A percentile compares a stretch with the other conserved stretches of the same genome.
Conservation (phyloP, 2,888 invertebrate genomes). For the Andrena flavipes region DNA sequence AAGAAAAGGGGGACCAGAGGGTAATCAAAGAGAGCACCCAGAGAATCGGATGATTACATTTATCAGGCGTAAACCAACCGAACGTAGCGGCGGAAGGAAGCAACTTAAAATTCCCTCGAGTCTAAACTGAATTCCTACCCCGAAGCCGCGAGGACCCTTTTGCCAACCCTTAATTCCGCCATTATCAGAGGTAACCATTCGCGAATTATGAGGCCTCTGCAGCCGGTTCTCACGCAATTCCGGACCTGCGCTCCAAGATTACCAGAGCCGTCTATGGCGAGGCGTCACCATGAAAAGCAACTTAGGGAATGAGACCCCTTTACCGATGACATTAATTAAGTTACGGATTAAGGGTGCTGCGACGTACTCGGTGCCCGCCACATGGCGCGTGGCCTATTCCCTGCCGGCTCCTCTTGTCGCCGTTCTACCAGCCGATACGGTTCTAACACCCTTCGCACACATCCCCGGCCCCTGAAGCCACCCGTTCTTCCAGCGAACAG, state of each 20-base stretch:
- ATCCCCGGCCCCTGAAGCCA: not conserved
- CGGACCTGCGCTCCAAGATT: conserved; percentile 39
- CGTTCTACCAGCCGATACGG: conserved; percentile 54
- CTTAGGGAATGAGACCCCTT: conserved; percentile 41
- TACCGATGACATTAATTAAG: conserved; percentile 67
- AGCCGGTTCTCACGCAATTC: conserved; percentile 42
- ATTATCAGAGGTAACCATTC: conserved; percentile 54
- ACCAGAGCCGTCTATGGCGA: conserved; percentile 33
- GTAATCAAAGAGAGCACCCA: not conserved
- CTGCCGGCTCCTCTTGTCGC: conserved; percentile 55
- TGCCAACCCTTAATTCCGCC: conserved; percentile 31
- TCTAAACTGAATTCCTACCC: conserved; percentile 7
- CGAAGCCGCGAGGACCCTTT: not conserved
- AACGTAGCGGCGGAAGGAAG: not conserved
- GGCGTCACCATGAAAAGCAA: conserved; percentile 60
- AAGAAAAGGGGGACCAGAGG: too few species aligned
- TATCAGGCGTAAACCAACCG: conserved; percentile 14
- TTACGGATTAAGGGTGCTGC: conserved; percentile 63
- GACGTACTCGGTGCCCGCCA: conserved; percentile 50
- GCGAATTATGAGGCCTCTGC: conserved; percentile 40
- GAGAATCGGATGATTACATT: not conserved
- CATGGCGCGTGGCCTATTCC: conserved; percentile 57
- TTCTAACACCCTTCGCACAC: conserved; percentile 12
- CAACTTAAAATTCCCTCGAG: conserved; percentile 26
- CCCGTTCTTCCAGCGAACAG: not conserved